Conservation (phyloP, 2,113 vertebrate species). For the Melanotaenia duboulayi region DNA sequence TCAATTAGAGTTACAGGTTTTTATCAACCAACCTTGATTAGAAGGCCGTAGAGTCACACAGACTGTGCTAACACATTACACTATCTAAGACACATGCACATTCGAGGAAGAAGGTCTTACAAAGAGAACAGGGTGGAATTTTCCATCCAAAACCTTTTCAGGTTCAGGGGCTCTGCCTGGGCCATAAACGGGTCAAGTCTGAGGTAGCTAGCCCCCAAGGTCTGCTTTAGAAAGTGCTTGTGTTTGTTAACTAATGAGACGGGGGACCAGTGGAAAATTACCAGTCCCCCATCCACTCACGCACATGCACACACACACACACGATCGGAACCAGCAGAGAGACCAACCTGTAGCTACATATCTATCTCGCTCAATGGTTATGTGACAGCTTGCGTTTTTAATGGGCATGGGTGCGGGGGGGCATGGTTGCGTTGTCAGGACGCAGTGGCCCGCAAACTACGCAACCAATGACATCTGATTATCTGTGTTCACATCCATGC, state of each 20-base stretch:
- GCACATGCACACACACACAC: conserved; percentile 51
- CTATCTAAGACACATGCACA: conserved; percentile 31
- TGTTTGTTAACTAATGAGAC: conserved; percentile 78
- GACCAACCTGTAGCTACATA: conserved; percentile 70
- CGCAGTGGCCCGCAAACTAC: conserved; percentile 64
- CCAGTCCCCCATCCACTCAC: conserved; percentile 75
- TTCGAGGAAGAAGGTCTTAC: conserved; percentile 36
- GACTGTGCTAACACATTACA: conserved; percentile 20
- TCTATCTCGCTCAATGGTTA: conserved; percentile 73
- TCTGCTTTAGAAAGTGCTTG: conserved; percentile 68
- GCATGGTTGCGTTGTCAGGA: conserved; percentile 84
- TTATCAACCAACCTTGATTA: conserved; percentile 25
- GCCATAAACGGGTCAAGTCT: conserved; percentile 75
- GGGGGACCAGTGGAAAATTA: conserved; percentile 84
- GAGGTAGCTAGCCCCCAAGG: conserved; percentile 67
- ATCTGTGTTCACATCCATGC: conserved; percentile 54
- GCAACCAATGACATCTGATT: conserved; percentile 62
- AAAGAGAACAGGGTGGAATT: conserved; percentile 76
- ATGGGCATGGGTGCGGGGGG: conserved; percentile 71
- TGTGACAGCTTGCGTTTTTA: conserved; percentile 79
- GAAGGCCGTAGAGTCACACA: conserved; percentile 32
- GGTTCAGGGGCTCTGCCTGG: conserved; percentile 72
- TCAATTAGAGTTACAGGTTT: conserved; percentile 14
- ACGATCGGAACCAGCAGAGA: conserved; percentile 44
- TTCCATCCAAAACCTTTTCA: conserved; percentile 79